phyloP scores from a whole-genome alignment of 2,113 vertebrate genomes.

The Dicaeum eximium region DNA sequence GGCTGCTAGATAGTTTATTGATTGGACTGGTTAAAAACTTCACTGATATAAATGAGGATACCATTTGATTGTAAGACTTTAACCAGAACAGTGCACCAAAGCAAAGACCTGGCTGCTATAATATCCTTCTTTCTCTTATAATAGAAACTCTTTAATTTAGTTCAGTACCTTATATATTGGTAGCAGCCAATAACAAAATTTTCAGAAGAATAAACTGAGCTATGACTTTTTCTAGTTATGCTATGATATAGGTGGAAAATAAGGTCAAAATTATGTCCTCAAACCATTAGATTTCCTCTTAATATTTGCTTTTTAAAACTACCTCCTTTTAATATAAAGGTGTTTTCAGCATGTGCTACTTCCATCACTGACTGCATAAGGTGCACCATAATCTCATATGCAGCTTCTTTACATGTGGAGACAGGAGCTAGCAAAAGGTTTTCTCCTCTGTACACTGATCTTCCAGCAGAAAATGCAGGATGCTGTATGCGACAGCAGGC shows the following conservation, averaged over 20 bases:
- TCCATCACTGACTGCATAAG: neutral
- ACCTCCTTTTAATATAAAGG: neutral
- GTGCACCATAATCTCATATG: neutral
- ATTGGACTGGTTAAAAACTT: neutral
- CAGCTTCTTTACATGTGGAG: neutral
- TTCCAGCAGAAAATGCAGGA: slow-evolving; percentile 28
- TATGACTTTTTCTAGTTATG: neutral
- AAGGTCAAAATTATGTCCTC: neutral
- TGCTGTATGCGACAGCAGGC: neutral
- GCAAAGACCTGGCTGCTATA: neutral
- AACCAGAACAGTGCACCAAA: neutral
- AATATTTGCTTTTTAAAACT: neutral
- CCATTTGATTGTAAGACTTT: neutral
- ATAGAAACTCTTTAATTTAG: neutral
- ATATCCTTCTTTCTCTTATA: neutral
- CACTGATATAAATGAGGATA: neutral
- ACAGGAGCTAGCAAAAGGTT: neutral
- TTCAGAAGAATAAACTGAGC: neutral
- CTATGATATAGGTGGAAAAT: neutral
- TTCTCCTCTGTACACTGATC: neutral
- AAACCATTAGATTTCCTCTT: neutral
- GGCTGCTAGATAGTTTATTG: neutral
- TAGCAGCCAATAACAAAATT: neutral
- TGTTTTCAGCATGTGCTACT: neutral
- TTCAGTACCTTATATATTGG: neutral